These are phyloP conservation scores for Paralichthys olivaceus DNA, from an alignment of 2,113 vertebrate genomes.

Conservation along the genomic window DNA sequence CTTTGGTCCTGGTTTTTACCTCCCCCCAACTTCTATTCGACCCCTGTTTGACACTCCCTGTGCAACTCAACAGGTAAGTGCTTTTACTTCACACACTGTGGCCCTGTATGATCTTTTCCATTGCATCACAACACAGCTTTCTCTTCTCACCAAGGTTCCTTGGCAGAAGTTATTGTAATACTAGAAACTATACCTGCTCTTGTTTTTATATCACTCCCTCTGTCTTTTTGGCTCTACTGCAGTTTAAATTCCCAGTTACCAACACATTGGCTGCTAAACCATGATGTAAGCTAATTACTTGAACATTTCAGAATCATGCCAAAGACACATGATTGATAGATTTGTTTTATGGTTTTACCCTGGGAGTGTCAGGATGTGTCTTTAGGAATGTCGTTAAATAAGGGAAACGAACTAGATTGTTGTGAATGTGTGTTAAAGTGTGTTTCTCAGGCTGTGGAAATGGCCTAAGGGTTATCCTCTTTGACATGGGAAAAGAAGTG, in stretches of 20 bases:
- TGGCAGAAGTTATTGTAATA: conserved; percentile 20
- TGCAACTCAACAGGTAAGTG: conserved; percentile 72
- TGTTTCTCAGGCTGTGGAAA: conserved; percentile 18
- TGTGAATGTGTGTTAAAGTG: not conserved
- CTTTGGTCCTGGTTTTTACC: not conserved
- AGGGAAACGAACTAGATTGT: not conserved
- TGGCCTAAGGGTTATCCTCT: conserved; percentile 2
- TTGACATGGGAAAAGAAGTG: conserved; percentile 41
- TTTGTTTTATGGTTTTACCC: not conserved
- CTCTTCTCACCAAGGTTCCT: not conserved
- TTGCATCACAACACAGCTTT: conserved; percentile 1
- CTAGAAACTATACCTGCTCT: not conserved
- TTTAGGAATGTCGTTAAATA: conserved; percentile 1
- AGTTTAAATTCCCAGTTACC: not conserved
- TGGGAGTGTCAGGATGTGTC: not conserved
- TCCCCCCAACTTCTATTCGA: not conserved
- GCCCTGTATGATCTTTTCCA: not conserved
- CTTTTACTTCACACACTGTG: conserved; percentile 16
- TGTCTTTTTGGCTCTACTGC: not conserved
- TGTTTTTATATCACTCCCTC: not conserved
- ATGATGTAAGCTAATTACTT: not conserved
- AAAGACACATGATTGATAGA: conserved; percentile 10
- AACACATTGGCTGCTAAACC: not conserved
- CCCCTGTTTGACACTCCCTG: not conserved
- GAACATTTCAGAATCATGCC: not conserved